Base-by-base conservation (phyloP, 2,888 invertebrate genomes). In the Mythimna albipuncta region DNA sequence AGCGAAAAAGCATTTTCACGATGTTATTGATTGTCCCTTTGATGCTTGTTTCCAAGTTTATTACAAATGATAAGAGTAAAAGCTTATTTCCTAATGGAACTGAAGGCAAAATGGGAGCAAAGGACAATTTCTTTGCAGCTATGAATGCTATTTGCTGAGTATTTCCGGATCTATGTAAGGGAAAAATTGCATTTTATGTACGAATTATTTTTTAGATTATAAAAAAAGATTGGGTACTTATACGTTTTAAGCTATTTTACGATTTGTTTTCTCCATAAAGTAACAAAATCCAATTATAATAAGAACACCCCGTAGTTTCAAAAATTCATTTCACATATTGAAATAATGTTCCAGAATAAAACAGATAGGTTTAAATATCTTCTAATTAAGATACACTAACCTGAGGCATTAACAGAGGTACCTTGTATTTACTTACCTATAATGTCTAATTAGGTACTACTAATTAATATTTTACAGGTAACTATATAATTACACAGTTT, bases 1-100 rank as follows among this genome's bases (percentile, higher is more conserved):
- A 73, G 81, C 50, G 62, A 52, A 74, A 85, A 84, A 85, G 69
- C 77, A 83, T 85, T 87, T 86, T 86, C 85, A 82, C 87, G 79
- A 79, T 84, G 86, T 86, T 91, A 91, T 91, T 91, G 91, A 91
- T 92, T 92, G 87, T 82, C 68, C 74, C 75, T 88, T 87, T 78
- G 71, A 84, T 81, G 85, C 86, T 84, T 84, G 85, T 85, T 84
- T 86, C 72, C 47, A 84, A 84, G 77, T 85, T 82, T 83, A 84
- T 80, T 78, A 76, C 78, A 86, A 84, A 86, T 81, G 85, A 84
- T 83, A 81, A 86, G 79, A 75, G 77, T 77, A 79, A 78, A 81
- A 84, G 82, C 79, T 86, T 84, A 78, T 80, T 83, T 81, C 78
- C 65, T 82, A 81, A 80, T 81, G 81, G 79, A 77, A 68, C 69